phyloP scores from a whole-genome alignment of 2,888 invertebrate species.

The Girardia tigrina region DNA sequence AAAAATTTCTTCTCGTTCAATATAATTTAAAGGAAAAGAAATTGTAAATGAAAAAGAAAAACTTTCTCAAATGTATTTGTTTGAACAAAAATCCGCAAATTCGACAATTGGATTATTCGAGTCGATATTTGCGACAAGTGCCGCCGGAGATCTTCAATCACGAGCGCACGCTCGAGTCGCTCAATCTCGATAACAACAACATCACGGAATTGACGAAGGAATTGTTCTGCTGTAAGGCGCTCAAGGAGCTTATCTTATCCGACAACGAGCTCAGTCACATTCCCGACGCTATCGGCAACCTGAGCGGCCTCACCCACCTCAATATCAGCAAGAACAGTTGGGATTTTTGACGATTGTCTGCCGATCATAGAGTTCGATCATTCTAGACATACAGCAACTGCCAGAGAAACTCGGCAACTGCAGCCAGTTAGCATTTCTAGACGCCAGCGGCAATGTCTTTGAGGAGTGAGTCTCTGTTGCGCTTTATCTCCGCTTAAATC shows the following conservation, averaged over 20 bases:
- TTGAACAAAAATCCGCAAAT: background rate
- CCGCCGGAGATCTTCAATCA: conserved; percentile 74
- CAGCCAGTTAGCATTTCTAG: background rate
- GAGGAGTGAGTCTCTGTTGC: conserved; percentile 23
- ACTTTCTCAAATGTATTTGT: background rate
- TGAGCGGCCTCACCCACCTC: conserved; percentile 66
- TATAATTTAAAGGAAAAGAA: too few species aligned
- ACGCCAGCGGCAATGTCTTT: background rate
- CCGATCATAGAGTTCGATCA: background rate
- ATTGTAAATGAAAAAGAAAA: background rate
- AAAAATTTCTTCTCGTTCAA: too few species aligned
- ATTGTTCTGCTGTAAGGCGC: conserved; percentile 77
- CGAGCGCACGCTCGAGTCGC: conserved; percentile 72
- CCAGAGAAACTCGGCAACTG: background rate
- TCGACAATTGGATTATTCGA: conserved; percentile 62
- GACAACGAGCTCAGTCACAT: conserved; percentile 76
- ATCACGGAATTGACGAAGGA: conserved; percentile 52
- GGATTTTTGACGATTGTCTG: too few species aligned
- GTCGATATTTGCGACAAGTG: conserved; percentile 69
- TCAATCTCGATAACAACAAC: conserved; percentile 72
- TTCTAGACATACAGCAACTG: background rate
- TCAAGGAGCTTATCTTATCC: conserved; percentile 67
- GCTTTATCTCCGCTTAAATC: too few species aligned
- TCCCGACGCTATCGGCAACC: conserved; percentile 71
- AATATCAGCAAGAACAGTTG: conserved; percentile 71